A percentile compares a stretch with the other conserved stretches of the same genome.
Conservation (phyloP, 1,140 invertebrate genomes). For the Nilaparvata lugens region DNA sequence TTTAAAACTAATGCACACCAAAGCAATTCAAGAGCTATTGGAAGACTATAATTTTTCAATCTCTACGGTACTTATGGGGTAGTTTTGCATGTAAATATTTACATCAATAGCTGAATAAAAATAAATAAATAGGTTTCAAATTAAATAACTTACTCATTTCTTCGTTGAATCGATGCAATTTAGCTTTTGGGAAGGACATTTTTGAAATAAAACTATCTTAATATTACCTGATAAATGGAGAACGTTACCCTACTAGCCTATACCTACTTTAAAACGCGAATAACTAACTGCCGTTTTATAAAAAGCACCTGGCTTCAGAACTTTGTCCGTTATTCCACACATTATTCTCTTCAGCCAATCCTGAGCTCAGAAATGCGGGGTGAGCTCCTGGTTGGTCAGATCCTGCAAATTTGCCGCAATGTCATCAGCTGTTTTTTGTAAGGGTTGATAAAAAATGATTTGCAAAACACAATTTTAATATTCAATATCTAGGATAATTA, state of each 20-base stretch:
- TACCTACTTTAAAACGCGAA: not conserved
- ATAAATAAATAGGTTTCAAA: too few relatives aligned
- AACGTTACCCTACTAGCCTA: too few relatives aligned
- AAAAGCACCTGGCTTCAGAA: conserved; percentile 1
- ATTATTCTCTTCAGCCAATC: not conserved
- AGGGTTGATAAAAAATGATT: not conserved
- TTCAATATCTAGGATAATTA: too few relatives aligned
- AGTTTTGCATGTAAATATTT: too few relatives aligned
- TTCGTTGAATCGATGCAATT: conserved; percentile 1
- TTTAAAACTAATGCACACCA: too few relatives aligned
- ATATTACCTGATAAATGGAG: too few relatives aligned
- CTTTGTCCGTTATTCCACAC: not conserved
- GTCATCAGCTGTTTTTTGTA: not conserved
- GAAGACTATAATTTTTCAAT: too few relatives aligned
- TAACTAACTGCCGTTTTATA: not conserved
- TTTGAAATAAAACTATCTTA: not conserved
- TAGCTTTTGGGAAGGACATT: not conserved
- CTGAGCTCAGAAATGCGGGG: not conserved
- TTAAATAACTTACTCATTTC: not conserved
- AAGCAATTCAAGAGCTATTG: too few relatives aligned
- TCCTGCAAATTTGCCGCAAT: not conserved
- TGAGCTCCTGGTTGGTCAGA: not conserved
- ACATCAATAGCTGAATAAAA: too few relatives aligned
- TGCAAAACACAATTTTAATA: not conserved
- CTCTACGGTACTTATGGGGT: too few relatives aligned